phyloP scores from a whole-genome alignment of 2,797 vertebrate species.

The Anguilla anguilla region DNA sequence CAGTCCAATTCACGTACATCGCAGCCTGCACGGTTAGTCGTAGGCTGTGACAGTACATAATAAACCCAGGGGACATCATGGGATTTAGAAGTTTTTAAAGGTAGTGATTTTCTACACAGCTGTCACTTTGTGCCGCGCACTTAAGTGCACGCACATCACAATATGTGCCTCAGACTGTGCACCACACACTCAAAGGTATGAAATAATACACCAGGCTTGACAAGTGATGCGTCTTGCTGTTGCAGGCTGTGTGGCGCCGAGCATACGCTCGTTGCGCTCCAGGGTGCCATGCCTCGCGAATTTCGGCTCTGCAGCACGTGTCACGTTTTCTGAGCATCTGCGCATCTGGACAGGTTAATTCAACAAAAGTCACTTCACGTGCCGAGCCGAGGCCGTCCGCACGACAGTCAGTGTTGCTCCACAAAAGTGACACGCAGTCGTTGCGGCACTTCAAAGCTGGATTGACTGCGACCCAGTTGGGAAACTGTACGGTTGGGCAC shows the following conservation, averaged over 20 bases:
- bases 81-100: neutral
- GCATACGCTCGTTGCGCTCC: neutral
- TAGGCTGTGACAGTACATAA: neutral
- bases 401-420: neutral
- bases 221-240: neutral
- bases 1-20: neutral
- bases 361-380: neutral
- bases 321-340: neutral
- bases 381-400: neutral
- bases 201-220: neutral
- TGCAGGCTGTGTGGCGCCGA: neutral
- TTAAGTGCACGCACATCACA: neutral
- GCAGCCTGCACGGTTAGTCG: neutral
- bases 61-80: neutral
- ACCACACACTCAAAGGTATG: neutral
- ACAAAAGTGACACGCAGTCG: neutral
- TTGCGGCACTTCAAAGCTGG: neutral
- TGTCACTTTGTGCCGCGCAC: neutral
- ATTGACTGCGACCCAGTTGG: neutral
- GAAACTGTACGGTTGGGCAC: neutral
- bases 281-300: neutral
- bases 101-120: neutral
- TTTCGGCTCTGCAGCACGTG: neutral
- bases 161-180: neutral
- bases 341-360: neutral